Conservation (phyloP, 1,140 invertebrate genomes). For the Lepidurus couesii region DNA sequence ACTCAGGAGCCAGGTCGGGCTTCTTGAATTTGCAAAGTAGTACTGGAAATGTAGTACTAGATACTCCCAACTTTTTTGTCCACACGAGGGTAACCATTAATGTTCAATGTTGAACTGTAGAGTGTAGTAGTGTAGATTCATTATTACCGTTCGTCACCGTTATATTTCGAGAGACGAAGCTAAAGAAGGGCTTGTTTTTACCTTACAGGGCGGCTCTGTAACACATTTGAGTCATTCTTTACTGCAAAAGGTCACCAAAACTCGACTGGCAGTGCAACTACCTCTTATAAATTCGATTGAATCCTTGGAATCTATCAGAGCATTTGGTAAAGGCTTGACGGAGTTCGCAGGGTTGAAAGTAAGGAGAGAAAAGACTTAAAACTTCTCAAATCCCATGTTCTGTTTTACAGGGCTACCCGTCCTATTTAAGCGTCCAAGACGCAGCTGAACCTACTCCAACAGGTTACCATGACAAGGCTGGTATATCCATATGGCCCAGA, state of each 20-base stretch:
- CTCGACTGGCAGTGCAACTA: not conserved
- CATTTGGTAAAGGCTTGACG: constrained; percentile 48
- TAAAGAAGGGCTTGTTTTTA: not conserved
- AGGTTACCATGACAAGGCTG: constrained; percentile 60
- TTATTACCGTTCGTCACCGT: not conserved
- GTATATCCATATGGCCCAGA: constrained; percentile 64
- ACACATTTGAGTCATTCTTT: constrained; percentile 26
- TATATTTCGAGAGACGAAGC: not conserved
- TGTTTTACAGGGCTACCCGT: constrained; percentile 51
- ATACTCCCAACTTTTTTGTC: constrained; percentile 24
- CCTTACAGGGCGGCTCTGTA: constrained; percentile 15
- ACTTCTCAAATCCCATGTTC: constrained; percentile 32
- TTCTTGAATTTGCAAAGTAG: not conserved
- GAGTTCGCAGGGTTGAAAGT: constrained; percentile 55
- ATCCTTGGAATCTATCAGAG: constrained; percentile 51
- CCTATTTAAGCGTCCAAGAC: constrained; percentile 60
- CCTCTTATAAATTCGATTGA: constrained; percentile 44
- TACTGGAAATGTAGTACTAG: constrained; percentile 10
- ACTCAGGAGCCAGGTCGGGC: not conserved
- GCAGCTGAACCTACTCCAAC: constrained; percentile 52
- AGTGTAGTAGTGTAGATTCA: not conserved
- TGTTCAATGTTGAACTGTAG: not conserved
- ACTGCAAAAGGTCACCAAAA: constrained; percentile 25
- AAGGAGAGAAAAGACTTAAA: constrained; percentile 37
- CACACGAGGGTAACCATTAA: constrained; percentile 23